A percentile compares a stretch with the other conserved stretches of the same genome.
These are phyloP conservation scores for Teleiodes luculella DNA, from an alignment of 2,888 invertebrate genomes.

Conservation along the genomic window DNA sequence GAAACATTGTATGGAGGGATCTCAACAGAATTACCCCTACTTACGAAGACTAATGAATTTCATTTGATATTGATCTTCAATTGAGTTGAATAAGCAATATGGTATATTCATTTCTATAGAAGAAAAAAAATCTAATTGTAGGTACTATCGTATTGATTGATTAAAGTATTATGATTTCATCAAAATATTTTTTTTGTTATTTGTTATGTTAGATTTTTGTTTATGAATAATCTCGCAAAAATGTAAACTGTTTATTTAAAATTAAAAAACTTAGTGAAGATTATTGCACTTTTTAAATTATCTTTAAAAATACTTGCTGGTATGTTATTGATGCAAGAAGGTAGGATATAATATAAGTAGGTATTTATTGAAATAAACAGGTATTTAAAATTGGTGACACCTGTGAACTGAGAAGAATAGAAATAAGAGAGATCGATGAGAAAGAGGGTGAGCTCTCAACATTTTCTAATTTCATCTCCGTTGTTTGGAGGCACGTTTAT, in stretches of 20 bases:
- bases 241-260: no score
- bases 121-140: neutral
- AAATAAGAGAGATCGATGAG: neutral
- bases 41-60: neutral
- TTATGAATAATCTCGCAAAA: no score
- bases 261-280: no score
- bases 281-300: no score
- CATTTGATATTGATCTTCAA: neutral
- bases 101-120: neutral
- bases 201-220: no score
- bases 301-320: no score
- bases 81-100: neutral
- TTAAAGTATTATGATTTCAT: no score
- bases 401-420: neutral
- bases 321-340: no score
- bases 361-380: no score
- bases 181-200: no score
- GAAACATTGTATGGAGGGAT: constrained; percentile 24
- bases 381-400: neutral
- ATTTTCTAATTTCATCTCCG: constrained; percentile 16
- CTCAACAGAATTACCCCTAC: constrained; percentile 11
- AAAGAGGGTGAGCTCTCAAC: neutral
- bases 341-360: no score
- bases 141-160: no score
- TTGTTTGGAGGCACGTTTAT: constrained; percentile 47